Evolutionary conservation across 1,140 invertebrate genomes (phyloP).

Genomic region (Brachionus asplanchnoidis): DNA sequence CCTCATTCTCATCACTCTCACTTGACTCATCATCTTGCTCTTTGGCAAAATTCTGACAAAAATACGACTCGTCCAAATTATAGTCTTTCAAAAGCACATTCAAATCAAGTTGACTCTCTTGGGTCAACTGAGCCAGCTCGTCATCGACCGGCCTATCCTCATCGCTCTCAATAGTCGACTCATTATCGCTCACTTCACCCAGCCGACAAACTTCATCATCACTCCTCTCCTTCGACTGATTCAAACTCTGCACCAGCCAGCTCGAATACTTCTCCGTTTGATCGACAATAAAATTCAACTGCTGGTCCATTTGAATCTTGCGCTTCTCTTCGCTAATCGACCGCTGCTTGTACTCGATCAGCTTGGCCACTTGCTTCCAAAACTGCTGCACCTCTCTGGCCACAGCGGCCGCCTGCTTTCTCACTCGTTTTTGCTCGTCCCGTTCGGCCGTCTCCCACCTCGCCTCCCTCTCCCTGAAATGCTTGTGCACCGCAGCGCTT

Average conservation of each 20-base stretch:
- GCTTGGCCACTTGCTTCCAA: slow-evolving; percentile 92
- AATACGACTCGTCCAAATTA: slow-evolving; percentile 36
- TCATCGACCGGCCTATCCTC: slow-evolving; percentile 61
- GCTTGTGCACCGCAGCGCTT: slow-evolving; percentile 79
- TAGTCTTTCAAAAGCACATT: slow-evolving; percentile 65
- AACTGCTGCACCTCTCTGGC: slow-evolving; percentile 90
- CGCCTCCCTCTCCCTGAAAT: slow-evolving; percentile 86
- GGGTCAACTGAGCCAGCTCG: slow-evolving; percentile 78
- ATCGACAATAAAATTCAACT: slow-evolving; percentile 95
- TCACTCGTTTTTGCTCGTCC: slow-evolving; percentile 77
- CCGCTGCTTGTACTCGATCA: slow-evolving; percentile 88
- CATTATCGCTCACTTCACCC: slow-evolving; percentile 64
- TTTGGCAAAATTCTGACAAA: slow-evolving; percentile 45
- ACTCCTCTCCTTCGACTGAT: slow-evolving; percentile 38
- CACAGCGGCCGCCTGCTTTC: slow-evolving; percentile 75
- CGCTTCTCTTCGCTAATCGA: slow-evolving; percentile 84
- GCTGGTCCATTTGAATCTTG: slow-evolving; percentile 90
- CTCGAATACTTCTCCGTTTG: slow-evolving; percentile 93
- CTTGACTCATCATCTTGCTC: slow-evolving; percentile 47
- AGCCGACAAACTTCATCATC: neutral
- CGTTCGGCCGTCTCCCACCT: slow-evolving; percentile 83
- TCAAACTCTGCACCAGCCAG: slow-evolving; percentile 58
- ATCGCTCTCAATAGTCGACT: slow-evolving; percentile 83
- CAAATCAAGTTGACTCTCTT: slow-evolving; percentile 82
- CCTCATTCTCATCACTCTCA: slow-evolving; percentile 44